phyloP scores from a whole-genome alignment of 2,888 invertebrate genomes.

The Eristalis arbustorum region DNA sequence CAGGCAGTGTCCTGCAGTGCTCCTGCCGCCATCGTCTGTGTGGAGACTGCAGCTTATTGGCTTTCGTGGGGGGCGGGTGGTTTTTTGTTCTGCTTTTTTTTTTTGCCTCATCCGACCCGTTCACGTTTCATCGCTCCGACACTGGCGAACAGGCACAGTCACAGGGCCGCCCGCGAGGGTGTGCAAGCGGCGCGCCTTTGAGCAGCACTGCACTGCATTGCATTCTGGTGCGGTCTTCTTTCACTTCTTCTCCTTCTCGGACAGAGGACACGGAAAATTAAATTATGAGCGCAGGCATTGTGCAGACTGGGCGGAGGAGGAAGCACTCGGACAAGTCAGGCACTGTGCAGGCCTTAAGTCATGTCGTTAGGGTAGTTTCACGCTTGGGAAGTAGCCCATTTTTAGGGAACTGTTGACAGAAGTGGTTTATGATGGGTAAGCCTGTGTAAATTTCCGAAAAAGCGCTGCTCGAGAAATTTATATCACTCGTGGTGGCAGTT shows the following conservation, averaged over 20 bases:
- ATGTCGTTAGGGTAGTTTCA: slow-evolving; percentile 42
- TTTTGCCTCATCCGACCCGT: slow-evolving; percentile 39
- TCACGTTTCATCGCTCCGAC: slow-evolving; percentile 63
- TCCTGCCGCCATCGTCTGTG: background rate
- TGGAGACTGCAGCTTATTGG: slow-evolving; percentile 62
- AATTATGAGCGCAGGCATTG: slow-evolving; percentile 62
- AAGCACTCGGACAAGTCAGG: slow-evolving; percentile 56
- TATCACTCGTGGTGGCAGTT: background rate
- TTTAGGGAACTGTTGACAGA: slow-evolving; percentile 58
- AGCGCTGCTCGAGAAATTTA: background rate
- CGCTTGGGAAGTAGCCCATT: slow-evolving; percentile 24
- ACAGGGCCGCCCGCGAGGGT: background rate
- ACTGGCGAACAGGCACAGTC: slow-evolving; percentile 3
- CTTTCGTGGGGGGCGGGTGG: slow-evolving; percentile 30
- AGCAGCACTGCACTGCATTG: slow-evolving; percentile 36
- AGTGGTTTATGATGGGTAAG: slow-evolving; percentile 61
- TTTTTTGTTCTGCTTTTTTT: background rate
- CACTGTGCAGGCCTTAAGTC: slow-evolving; percentile 58
- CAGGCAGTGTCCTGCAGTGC: slow-evolving; percentile 47
- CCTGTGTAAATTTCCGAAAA: slow-evolving; percentile 35
- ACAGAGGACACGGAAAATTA: slow-evolving; percentile 59
- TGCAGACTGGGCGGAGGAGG: slow-evolving; percentile 19
- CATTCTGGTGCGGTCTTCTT: slow-evolving; percentile 31
- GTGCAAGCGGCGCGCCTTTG: background rate
- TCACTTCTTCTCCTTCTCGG: slow-evolving; percentile 12